phyloP scores from a whole-genome alignment of 2,113 vertebrate species.

The Blennius ocellaris region DNA sequence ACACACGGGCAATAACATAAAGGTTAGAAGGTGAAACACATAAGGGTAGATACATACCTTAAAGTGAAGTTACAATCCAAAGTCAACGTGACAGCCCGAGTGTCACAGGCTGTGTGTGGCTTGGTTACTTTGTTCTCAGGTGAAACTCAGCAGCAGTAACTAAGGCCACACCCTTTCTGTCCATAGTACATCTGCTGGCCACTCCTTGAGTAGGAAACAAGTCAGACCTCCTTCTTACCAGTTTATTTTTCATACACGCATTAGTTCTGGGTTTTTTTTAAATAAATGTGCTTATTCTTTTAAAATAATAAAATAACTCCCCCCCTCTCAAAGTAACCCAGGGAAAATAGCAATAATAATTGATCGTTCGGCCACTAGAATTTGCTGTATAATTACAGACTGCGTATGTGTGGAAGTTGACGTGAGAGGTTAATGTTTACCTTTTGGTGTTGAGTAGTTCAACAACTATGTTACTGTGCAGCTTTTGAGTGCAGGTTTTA shows the following conservation, averaged over 20 bases:
- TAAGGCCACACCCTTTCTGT: constrained; percentile 72
- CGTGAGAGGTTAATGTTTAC: constrained; percentile 34
- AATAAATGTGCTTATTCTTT: not conserved
- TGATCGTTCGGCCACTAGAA: too few relatives aligned
- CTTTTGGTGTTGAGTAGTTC: not conserved
- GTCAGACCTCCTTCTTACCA: not conserved
- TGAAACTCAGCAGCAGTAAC: constrained; percentile 70
- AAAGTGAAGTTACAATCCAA: constrained; percentile 41
- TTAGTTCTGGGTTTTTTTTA: not conserved
- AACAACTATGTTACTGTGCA: constrained; percentile 28
- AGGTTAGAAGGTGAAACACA: not conserved
- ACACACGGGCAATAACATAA: constrained; percentile 7
- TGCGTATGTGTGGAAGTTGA: not conserved
- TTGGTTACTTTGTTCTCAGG: constrained; percentile 54
- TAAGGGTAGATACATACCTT: constrained; percentile 53
- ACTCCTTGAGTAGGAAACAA: constrained; percentile 29
- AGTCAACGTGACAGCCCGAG: constrained; percentile 1
- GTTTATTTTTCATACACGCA: not conserved
- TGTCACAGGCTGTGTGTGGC: constrained; percentile 15
- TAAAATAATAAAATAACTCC: not conserved
- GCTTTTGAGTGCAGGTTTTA: not conserved
- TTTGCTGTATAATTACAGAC: too few relatives aligned
- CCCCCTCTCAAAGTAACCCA: not conserved
- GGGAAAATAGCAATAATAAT: not conserved
- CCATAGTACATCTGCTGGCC: constrained; percentile 56